These are phyloP conservation scores for Neoniphon sammara DNA, from an alignment of 2,797 vertebrate genomes.

Conservation along the genomic window DNA sequence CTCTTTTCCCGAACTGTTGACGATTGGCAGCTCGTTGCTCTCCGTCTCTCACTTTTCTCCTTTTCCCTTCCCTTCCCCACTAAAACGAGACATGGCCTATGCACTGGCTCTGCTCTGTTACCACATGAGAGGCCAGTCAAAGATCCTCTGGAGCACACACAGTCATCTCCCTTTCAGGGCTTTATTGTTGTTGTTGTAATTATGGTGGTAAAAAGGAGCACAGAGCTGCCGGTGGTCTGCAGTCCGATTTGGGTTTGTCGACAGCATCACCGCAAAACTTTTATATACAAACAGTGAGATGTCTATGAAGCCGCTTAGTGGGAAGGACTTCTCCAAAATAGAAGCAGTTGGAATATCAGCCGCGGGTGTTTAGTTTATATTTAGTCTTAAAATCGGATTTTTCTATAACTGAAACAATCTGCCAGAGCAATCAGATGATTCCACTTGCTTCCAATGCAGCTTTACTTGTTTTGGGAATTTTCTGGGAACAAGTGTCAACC, in stretches of 20 bases:
- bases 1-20: conserved; percentile 35
- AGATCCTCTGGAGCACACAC: conserved; percentile 30
- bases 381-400: conserved; percentile 2
- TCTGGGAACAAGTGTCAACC: no score
- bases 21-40: conserved; percentile 69
- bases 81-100: conserved; percentile 40
- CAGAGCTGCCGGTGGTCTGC: conserved; percentile 20
- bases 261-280: conserved; percentile 67
- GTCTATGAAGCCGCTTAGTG: conserved; percentile 48
- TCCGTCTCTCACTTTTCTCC: conserved; percentile 53
- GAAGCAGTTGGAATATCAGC: conserved; percentile 69
- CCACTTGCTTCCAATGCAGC: background rate
- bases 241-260: conserved; percentile 56
- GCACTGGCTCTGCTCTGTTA: conserved; percentile 28
- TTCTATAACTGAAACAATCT: conserved; percentile 5
- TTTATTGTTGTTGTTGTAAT: conserved; percentile 46
- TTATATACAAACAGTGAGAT: conserved; percentile 76
- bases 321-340: conserved; percentile 68
- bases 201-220: conserved; percentile 23
- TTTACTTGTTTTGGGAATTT: background rate
- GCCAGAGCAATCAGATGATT: background rate
- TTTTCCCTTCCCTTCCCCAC: conserved; percentile 31
- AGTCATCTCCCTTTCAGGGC: conserved; percentile 21
- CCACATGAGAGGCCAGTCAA: conserved; percentile 42
- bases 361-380: conserved; percentile 42